phyloP scores from a whole-genome alignment of 2,113 vertebrate species.

The Leptodactylus fuscus region DNA sequence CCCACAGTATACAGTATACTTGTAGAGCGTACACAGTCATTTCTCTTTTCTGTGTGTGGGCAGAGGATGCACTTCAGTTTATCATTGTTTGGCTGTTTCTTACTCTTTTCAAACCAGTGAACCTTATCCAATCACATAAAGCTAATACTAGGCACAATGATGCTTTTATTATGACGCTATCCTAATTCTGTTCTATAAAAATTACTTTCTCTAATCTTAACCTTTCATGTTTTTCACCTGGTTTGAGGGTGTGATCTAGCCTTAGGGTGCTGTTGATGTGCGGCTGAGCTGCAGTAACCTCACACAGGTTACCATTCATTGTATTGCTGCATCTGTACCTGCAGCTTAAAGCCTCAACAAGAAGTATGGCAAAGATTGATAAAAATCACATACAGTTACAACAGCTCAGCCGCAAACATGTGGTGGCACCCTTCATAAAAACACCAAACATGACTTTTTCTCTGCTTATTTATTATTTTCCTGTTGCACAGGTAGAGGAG shows the following conservation, averaged over 20 bases:
- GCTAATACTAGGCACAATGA: background rate
- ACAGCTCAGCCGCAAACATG: too few species aligned
- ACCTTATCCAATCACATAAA: background rate
- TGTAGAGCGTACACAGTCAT: background rate
- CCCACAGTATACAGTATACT: background rate
- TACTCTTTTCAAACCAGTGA: constrained; percentile 41
- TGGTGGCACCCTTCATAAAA: background rate
- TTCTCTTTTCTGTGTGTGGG: background rate
- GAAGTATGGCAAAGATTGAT: too few species aligned
- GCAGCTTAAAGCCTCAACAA: too few species aligned
- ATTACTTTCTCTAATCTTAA: background rate
- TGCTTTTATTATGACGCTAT: background rate
- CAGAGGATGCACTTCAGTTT: background rate
- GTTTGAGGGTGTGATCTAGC: constrained; percentile 31
- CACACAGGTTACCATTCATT: too few species aligned
- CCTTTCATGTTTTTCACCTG: background rate
- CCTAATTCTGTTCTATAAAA: background rate
- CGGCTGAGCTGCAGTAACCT: too few species aligned
- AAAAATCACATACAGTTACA: too few species aligned
- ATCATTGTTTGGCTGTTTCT: background rate
- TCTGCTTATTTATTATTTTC: background rate
- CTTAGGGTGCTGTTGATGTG: too few species aligned
- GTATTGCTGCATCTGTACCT: too few species aligned
- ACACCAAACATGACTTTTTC: background rate
- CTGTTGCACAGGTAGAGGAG: constrained; percentile 82